These are phyloP conservation scores for Sardina pilchardus DNA, from an alignment of 2,113 vertebrate species.

Conservation along the genomic window DNA sequence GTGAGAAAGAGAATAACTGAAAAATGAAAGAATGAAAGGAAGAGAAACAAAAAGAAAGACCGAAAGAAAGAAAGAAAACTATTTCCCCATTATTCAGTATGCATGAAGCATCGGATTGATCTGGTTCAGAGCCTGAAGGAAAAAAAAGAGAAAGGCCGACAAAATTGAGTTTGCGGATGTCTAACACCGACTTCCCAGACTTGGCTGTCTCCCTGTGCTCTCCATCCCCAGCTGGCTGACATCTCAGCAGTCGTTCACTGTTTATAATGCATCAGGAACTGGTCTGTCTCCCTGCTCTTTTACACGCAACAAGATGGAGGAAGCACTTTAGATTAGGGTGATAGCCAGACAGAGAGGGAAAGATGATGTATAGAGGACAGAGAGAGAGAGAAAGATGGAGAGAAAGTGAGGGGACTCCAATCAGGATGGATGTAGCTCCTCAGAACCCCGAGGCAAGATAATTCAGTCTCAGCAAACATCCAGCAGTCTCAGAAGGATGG, in stretches of 20 bases:
- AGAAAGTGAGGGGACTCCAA: constrained; percentile 24
- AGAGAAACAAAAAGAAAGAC: constrained; percentile 23
- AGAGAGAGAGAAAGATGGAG: not conserved
- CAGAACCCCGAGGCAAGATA: not conserved
- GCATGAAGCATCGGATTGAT: too few species aligned
- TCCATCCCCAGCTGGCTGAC: not conserved
- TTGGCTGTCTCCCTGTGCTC: not conserved
- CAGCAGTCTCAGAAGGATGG: not conserved
- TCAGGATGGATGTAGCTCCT: not conserved
- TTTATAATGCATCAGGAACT: not conserved
- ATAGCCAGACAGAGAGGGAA: not conserved
- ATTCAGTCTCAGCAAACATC: not conserved
- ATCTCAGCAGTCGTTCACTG: constrained; percentile 3
- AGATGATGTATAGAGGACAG: constrained; percentile 18
- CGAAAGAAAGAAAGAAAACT: not conserved
- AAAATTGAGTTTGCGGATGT: not conserved
- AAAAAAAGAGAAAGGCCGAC: not conserved
- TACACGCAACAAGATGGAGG: constrained; percentile 27
- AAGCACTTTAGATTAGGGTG: constrained; percentile 15
- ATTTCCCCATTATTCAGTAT: constrained; percentile 49
- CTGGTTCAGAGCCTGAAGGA: too few species aligned
- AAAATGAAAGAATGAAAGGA: not conserved
- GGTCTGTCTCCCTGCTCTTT: constrained; percentile 39
- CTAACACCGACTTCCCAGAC: constrained; percentile 39
- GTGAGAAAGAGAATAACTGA: not conserved